These are phyloP conservation scores for Mesocentrotus franciscanus DNA, from an alignment of 53 echinoderm and acorn worm genomes.

Conservation along the genomic window DNA sequence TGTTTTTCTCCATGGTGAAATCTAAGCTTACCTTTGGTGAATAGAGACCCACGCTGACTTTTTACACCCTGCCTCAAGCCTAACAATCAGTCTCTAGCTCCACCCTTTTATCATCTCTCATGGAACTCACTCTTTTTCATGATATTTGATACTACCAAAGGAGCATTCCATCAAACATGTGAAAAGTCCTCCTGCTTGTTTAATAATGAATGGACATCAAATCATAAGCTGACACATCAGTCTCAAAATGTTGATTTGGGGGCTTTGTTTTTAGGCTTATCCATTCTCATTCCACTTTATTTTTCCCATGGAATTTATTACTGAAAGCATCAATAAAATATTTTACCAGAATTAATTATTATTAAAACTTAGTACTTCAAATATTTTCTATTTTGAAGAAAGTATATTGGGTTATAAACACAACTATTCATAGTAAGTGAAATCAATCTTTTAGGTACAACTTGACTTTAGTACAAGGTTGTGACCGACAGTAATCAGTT, in stretches of 20 bases:
- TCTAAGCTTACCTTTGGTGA: neutral
- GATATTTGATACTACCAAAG: conserved; percentile 50
- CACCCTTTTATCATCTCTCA: conserved; percentile 14
- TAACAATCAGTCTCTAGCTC: conserved; percentile 7
- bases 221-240: conserved; percentile 25
- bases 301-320: neutral
- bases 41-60: conserved; percentile 41
- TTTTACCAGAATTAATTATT: too few species aligned
- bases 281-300: neutral
- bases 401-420: too few species aligned
- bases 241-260: neutral
- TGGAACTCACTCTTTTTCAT: neutral
- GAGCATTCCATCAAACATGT: conserved; percentile 33
- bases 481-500: too few species aligned
- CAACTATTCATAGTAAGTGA: too few species aligned
- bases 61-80: conserved; percentile 12
- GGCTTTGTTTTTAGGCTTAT: neutral
- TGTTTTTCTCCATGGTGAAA: conserved; percentile 42
- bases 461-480: too few species aligned
- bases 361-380: too few species aligned
- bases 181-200: conserved; percentile 35
- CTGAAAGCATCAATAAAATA: too few species aligned
- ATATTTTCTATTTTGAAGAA: too few species aligned
- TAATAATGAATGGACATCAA: conserved; percentile 39
- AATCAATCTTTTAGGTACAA: too few species aligned